These are phyloP conservation scores for Eudemis profundana DNA, from an alignment of 2,888 invertebrate species.

Conservation along the genomic window DNA sequence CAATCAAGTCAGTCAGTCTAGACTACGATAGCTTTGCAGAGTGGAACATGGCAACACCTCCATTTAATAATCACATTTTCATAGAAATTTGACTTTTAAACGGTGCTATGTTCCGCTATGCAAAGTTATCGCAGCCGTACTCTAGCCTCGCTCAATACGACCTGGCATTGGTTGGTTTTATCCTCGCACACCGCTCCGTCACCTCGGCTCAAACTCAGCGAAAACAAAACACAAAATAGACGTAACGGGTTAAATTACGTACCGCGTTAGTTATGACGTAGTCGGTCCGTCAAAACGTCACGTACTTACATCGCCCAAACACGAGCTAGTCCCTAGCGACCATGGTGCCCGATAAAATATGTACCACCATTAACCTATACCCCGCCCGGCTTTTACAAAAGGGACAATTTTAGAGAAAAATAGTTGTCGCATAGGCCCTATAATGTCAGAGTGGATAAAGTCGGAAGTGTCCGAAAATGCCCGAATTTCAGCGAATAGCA, in stretches of 20 bases:
- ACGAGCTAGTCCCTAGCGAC: slow-evolving; percentile 1
- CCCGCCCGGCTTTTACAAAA: not conserved
- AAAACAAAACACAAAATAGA: not conserved
- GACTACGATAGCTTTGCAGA: too few species aligned
- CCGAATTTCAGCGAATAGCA: not conserved
- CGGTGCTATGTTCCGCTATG: too few species aligned
- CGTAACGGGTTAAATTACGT: slow-evolving; percentile 2
- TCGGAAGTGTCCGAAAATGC: not conserved
- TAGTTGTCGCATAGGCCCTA: not conserved
- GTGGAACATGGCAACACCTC: too few species aligned
- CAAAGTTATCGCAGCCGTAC: too few species aligned
- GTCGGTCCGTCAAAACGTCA: slow-evolving; percentile 13
- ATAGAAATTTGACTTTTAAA: too few species aligned
- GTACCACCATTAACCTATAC: slow-evolving; percentile 5
- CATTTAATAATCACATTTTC: too few species aligned
- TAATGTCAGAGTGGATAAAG: not conserved
- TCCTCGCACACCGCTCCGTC: too few species aligned
- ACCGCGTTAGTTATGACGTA: not conserved
- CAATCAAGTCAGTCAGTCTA: too few species aligned
- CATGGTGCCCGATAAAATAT: slow-evolving; percentile 17
- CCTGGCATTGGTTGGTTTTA: too few species aligned
- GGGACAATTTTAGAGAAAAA: not conserved
- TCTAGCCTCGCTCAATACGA: too few species aligned
- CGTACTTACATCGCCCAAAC: not conserved
- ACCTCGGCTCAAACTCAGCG: too few species aligned